Evolutionary conservation across 1,140 invertebrate species (phyloP).

Genomic region (Coenobita brevimanus): DNA sequence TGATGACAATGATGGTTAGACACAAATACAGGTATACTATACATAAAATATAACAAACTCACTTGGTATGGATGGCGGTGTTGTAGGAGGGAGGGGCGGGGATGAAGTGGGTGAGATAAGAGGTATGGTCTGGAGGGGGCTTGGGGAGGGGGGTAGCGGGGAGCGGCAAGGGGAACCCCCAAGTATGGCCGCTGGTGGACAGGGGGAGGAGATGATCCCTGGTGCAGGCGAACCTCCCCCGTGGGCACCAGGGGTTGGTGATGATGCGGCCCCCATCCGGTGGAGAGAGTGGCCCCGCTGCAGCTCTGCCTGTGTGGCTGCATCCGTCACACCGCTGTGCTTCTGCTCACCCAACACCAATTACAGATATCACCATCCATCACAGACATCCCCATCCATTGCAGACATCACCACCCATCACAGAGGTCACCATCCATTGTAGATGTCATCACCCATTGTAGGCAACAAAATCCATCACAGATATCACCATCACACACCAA

Average conservation of each 20-base stretch:
- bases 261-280: slow-evolving; percentile 47
- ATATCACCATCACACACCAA: no score
- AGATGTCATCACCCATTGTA: no score
- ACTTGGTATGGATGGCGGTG: slow-evolving; percentile 61
- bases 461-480: no score
- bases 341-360: slow-evolving; percentile 39
- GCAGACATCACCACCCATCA: background rate
- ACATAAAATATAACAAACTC: background rate
- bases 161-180: slow-evolving; percentile 57
- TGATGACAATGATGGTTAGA: background rate
- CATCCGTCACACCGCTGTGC: slow-evolving; percentile 58
- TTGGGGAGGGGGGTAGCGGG: slow-evolving; percentile 45
- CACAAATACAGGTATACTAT: background rate
- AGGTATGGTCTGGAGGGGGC: slow-evolving; percentile 28
- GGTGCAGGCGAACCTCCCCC: slow-evolving; percentile 35
- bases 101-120: slow-evolving; percentile 50
- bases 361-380: background rate
- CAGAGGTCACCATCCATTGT: no score
- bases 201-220: slow-evolving; percentile 51
- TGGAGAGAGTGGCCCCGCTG: slow-evolving; percentile 58
- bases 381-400: background rate
- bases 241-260: slow-evolving; percentile 40
- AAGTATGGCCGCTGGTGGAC: slow-evolving; percentile 40
- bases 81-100: slow-evolving; percentile 46
- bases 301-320: slow-evolving; percentile 53